phyloP scores from a whole-genome alignment of 1,140 invertebrate genomes.

The Bombus pyrosoma region DNA sequence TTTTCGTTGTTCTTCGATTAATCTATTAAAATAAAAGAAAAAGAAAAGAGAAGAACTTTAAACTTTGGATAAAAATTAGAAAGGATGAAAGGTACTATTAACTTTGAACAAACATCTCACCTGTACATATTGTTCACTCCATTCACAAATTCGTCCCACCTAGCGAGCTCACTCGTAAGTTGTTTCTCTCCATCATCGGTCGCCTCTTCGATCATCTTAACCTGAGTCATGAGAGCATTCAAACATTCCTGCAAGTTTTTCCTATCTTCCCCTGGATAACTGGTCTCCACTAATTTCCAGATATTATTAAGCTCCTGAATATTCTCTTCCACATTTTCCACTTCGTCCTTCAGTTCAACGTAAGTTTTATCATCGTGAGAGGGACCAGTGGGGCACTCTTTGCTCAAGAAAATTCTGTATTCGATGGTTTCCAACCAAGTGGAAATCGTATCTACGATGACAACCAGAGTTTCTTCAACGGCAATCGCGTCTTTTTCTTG shows the following conservation, averaged over 20 bases:
- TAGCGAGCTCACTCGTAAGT: slow-evolving; percentile 84
- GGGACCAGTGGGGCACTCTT: slow-evolving; percentile 77
- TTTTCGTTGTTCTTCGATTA: slow-evolving; percentile 83
- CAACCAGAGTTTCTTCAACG: slow-evolving; percentile 88
- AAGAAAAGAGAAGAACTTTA: not conserved
- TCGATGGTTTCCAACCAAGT: slow-evolving; percentile 92
- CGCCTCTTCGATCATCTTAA: slow-evolving; percentile 82
- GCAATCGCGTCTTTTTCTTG: slow-evolving; percentile 84
- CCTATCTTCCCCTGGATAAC: slow-evolving; percentile 76
- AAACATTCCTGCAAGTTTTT: slow-evolving; percentile 80
- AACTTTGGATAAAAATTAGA: not conserved
- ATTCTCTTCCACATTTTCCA: slow-evolving; percentile 80
- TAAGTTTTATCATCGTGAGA: slow-evolving; percentile 72
- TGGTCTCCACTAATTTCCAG: slow-evolving; percentile 77
- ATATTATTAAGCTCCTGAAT: slow-evolving; percentile 76
- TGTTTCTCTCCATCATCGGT: slow-evolving; percentile 83
- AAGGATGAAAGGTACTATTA: not conserved
- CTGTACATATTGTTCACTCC: slow-evolving; percentile 83
- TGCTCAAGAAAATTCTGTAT: slow-evolving; percentile 87
- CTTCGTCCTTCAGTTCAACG: slow-evolving; percentile 82
- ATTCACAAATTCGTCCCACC: slow-evolving; percentile 88
- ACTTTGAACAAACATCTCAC: slow-evolving; percentile 59
- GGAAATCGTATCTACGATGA: slow-evolving; percentile 90
- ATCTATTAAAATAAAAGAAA: slow-evolving; percentile 60
- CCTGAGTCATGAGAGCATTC: slow-evolving; percentile 77